A percentile compares a stretch with the other conserved stretches of the same genome.
phyloP scores from a whole-genome alignment of 2,888 invertebrate species.

The Andrena hattorfiana region DNA sequence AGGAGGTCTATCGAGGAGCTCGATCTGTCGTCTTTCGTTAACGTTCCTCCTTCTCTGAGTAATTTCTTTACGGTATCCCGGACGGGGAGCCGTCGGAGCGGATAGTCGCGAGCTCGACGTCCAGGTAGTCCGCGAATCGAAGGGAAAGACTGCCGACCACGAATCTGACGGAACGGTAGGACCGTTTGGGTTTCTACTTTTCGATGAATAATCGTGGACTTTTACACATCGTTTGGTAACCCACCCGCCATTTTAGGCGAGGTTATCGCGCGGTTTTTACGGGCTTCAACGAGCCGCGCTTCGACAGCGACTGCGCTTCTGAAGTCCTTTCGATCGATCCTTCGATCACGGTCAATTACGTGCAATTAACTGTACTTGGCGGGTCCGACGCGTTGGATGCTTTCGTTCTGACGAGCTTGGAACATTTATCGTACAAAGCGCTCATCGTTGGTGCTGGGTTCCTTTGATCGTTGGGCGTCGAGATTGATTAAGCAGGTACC shows the following conservation, averaged over 20 bases:
- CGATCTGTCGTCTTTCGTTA: background rate
- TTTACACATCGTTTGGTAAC: constrained; percentile 23
- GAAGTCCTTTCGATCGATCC: background rate
- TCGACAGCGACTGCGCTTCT: background rate
- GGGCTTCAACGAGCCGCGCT: background rate
- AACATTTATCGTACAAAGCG: background rate
- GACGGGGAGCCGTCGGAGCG: background rate
- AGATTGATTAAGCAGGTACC: constrained; percentile 7
- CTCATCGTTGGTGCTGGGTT: background rate
- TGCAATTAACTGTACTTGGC: background rate
- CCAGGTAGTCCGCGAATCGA: constrained; percentile 11
- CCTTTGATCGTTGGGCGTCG: background rate
- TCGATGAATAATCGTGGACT: constrained; percentile 18
- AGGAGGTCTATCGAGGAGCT: background rate
- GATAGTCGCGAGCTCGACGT: background rate
- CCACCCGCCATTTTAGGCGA: background rate
- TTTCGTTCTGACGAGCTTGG: background rate
- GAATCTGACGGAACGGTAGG: constrained; percentile 28
- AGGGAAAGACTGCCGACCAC: constrained; percentile 47
- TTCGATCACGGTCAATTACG: constrained; percentile 7
- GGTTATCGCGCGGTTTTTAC: constrained; percentile 3
- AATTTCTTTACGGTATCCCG: background rate
- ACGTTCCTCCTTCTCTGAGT: background rate
- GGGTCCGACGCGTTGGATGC: background rate
- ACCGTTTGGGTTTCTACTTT: constrained; percentile 43